phyloP scores from a whole-genome alignment of 2,797 vertebrate species.

The Dryobates pubescens region DNA sequence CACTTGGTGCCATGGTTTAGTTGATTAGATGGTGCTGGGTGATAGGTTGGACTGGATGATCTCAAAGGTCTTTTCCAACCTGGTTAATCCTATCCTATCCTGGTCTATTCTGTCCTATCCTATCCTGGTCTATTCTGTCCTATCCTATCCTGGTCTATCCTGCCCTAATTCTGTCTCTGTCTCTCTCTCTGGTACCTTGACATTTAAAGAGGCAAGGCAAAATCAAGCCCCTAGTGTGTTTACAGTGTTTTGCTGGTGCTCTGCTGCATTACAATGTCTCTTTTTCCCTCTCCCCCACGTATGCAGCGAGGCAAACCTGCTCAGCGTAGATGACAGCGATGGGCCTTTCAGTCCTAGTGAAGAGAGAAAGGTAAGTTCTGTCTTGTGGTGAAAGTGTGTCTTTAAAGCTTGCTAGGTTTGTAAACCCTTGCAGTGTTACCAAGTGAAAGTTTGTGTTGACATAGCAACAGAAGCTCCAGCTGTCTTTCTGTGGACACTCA shows the following conservation, averaged over 20 bases:
- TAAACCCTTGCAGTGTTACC: neutral
- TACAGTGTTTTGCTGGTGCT: neutral
- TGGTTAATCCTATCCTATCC: too few relatives aligned
- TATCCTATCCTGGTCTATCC: too few relatives aligned
- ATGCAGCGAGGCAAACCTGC: slow-evolving; percentile 80
- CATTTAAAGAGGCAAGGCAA: neutral
- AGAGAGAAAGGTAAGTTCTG: slow-evolving; percentile 86
- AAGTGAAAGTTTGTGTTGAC: neutral
- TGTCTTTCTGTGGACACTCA: neutral
- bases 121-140: too few relatives aligned
- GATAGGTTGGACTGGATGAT: too few relatives aligned
- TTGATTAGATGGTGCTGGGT: too few relatives aligned
- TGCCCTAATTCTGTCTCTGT: too few relatives aligned
- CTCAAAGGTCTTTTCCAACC: too few relatives aligned
- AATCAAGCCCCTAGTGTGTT: neutral
- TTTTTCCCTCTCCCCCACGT: slow-evolving; percentile 26
- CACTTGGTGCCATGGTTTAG: too few relatives aligned
- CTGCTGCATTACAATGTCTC: neutral
- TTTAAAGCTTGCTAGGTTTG: neutral
- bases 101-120: too few relatives aligned
- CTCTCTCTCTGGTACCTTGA: neutral
- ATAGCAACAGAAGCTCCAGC: neutral
- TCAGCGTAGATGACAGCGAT: slow-evolving; percentile 85
- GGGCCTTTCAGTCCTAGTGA: slow-evolving; percentile 76
- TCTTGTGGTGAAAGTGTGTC: neutral